Evolutionary conservation across 2,888 invertebrate genomes (phyloP).

Genomic region (Meliscaeva auricollis): DNA sequence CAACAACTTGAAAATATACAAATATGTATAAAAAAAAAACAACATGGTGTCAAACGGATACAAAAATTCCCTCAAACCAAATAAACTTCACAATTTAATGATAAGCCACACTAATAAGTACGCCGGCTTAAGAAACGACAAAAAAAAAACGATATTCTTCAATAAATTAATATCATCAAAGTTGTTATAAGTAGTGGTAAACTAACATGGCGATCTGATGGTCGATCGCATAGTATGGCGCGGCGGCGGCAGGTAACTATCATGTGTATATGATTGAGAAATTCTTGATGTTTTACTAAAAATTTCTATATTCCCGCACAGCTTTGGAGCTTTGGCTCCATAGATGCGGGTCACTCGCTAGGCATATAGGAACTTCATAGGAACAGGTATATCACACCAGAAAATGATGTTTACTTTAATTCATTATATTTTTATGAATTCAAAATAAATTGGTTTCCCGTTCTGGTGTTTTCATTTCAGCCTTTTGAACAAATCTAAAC

Average conservation of each 20-base stretch:
- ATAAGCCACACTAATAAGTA: slow-evolving; percentile 72
- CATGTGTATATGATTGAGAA: slow-evolving; percentile 20
- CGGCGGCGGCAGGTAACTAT: background rate
- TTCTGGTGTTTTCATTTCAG: background rate
- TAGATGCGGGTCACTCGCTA: slow-evolving; percentile 39
- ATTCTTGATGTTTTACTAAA: slow-evolving; percentile 9
- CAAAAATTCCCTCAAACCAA: slow-evolving; percentile 61
- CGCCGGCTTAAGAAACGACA: slow-evolving; percentile 14
- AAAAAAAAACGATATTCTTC: slow-evolving; percentile 37
- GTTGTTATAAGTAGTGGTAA: slow-evolving; percentile 31
- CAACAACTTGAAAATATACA: background rate
- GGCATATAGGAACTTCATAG: background rate
- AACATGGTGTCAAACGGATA: slow-evolving; percentile 54
- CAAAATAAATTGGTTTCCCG: background rate
- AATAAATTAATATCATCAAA: slow-evolving; percentile 69
- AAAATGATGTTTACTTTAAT: background rate
- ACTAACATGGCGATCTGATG: slow-evolving; percentile 12
- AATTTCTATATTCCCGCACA: slow-evolving; percentile 17
- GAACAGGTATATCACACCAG: slow-evolving; percentile 4
- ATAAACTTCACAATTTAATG: slow-evolving; percentile 72
- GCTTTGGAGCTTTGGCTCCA: background rate
- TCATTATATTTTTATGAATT: background rate
- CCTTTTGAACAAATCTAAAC: background rate
- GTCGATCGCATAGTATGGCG: too few species aligned
- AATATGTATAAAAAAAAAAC: slow-evolving; percentile 38